A percentile compares a stretch with the other conserved stretches of the same genome.
phyloP scores from a whole-genome alignment of 2,888 invertebrate genomes.

The Endomychus coccineus region DNA sequence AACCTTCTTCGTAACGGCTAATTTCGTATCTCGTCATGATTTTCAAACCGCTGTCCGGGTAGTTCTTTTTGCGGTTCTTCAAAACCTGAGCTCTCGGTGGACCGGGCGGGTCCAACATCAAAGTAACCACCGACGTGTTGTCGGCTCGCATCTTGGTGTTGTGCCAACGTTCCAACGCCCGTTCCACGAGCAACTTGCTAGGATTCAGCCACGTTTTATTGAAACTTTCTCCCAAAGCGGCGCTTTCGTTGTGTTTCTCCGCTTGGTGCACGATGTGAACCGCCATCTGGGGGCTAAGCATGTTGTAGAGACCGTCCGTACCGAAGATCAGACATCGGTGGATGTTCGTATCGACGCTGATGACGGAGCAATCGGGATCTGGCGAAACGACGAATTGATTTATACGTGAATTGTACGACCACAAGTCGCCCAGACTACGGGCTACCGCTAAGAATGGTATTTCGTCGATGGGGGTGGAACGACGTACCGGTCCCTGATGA shows the following conservation, averaged over 20 bases:
- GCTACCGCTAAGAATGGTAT: conserved; percentile 96
- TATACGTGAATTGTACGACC: conserved; percentile 90
- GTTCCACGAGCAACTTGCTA: conserved; percentile 80
- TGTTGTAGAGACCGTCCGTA: conserved; percentile 96
- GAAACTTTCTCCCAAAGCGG: conserved; percentile 46
- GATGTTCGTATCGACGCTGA: conserved; percentile 69
- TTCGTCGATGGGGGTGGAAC: conserved; percentile 86
- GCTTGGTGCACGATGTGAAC: conserved; percentile 78
- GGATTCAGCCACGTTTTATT: conserved; percentile 73
- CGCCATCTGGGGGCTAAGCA: conserved; percentile 76
- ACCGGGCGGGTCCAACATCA: conserved; percentile 86
- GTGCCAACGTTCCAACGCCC: conserved; percentile 76
- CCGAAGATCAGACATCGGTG: conserved; percentile 88
- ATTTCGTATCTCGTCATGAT: conserved; percentile 35
- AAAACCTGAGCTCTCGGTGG: conserved; percentile 64
- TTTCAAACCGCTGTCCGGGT: conserved; percentile 34
- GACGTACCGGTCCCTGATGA: conserved; percentile 77
- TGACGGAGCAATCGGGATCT: conserved; percentile 88
- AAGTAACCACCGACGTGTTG: conserved; percentile 89
- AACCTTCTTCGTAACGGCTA: not conserved
- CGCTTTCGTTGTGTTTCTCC: conserved; percentile 70
- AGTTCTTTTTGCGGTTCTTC: conserved; percentile 30
- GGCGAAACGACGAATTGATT: conserved; percentile 96
- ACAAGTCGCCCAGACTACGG: conserved; percentile 90
- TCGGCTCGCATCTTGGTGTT: conserved; percentile 84